Percentiles rank a stretch among this genome's conserved stretches.
These are phyloP conservation scores for Ceraclea dissimilis DNA, from an alignment of 2,888 invertebrate genomes.

Conservation along the genomic window DNA sequence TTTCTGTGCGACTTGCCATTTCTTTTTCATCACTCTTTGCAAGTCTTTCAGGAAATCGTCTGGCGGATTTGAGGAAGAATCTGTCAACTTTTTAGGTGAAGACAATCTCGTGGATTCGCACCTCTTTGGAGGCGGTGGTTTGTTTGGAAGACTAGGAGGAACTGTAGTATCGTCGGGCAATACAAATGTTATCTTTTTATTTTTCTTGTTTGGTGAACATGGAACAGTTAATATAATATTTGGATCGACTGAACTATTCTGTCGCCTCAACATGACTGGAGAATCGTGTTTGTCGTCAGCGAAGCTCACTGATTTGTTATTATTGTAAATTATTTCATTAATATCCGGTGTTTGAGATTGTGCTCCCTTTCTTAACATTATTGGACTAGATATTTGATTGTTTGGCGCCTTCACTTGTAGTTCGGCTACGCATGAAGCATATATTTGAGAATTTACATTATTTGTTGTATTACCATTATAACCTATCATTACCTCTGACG, in stretches of 20 bases:
- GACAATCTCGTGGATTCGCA: conserved; percentile 67
- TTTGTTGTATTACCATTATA: not conserved
- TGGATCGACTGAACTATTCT: conserved; percentile 55
- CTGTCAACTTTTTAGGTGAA: conserved; percentile 68
- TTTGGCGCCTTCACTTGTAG: conserved; percentile 11
- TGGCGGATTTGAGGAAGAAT: conserved; percentile 66
- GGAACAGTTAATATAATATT: conserved; percentile 33
- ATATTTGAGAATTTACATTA: conserved; percentile 12
- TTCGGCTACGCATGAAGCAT: conserved; percentile 18
- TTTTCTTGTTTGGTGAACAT: conserved; percentile 41
- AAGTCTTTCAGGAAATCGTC: conserved; percentile 80
- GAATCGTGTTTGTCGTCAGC: conserved; percentile 27
- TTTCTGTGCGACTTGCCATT: conserved; percentile 90
- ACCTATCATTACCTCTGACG: not conserved
- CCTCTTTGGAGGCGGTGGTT: conserved; percentile 68
- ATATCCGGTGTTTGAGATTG: conserved; percentile 6
- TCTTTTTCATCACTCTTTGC: conserved; percentile 87
- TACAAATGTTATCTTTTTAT: conserved; percentile 61
- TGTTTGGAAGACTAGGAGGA: conserved; percentile 50
- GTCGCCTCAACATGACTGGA: conserved; percentile 30
- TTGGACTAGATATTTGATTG: conserved; percentile 17
- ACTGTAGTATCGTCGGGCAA: conserved; percentile 44
- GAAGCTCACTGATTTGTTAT: conserved; percentile 13
- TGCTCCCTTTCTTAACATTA: conserved; percentile 9
- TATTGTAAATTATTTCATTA: conserved; percentile 2